These are phyloP conservation scores for Pammene fasciana DNA, from an alignment of 2,888 invertebrate species.

Conservation along the genomic window DNA sequence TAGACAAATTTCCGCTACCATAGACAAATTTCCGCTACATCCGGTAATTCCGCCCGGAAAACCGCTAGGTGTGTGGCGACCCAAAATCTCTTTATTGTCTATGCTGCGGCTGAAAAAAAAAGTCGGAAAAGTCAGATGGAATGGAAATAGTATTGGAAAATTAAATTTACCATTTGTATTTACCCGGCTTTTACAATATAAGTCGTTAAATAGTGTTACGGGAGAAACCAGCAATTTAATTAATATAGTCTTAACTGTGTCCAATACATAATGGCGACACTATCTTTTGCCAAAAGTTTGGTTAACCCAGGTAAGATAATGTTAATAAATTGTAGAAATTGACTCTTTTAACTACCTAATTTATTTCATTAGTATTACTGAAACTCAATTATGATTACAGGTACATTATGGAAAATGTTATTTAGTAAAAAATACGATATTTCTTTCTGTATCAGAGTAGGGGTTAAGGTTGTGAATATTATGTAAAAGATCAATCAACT, in stretches of 20 bases:
- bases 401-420: neutral
- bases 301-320: slow-evolving; percentile 73
- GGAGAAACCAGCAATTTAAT: neutral
- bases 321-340: slow-evolving; percentile 26
- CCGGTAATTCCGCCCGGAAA: too few species aligned
- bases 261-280: slow-evolving; percentile 66
- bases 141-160: slow-evolving; percentile 21
- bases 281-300: slow-evolving; percentile 79
- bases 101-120: slow-evolving; percentile 5
- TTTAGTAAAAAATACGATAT: neutral
- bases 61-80: too few species aligned
- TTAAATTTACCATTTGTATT: slow-evolving; percentile 1
- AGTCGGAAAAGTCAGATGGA: slow-evolving; percentile 16
- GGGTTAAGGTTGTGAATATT: slow-evolving; percentile 50
- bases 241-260: slow-evolving; percentile 39
- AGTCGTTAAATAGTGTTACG: slow-evolving; percentile 13
- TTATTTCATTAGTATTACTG: neutral
- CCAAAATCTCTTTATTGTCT: neutral
- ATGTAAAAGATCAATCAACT: slow-evolving; percentile 58
- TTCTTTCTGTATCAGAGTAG: neutral
- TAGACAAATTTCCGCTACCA: too few species aligned
- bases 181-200: slow-evolving; percentile 21
- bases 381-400: neutral
- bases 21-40: too few species aligned
- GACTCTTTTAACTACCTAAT: neutral